These are phyloP conservation scores for Columba janthina DNA, from an alignment of 2,113 vertebrate species.

Conservation along the genomic window DNA sequence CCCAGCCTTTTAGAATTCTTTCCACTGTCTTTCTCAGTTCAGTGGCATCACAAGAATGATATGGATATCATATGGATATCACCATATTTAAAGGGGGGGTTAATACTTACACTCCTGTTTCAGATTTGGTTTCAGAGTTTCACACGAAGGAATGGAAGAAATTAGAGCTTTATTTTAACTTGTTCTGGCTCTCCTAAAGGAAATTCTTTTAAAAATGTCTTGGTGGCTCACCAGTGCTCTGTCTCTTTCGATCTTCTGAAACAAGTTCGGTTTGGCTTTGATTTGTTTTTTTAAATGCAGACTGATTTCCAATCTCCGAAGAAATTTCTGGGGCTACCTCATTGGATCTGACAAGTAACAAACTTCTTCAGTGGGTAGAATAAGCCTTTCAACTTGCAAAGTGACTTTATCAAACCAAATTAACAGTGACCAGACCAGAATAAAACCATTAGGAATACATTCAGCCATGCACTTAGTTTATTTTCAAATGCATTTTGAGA, in stretches of 20 bases:
- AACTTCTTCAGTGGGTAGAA: background rate
- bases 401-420: background rate
- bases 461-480: background rate
- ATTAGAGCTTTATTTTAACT: background rate
- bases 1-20: background rate
- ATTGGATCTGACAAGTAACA: background rate
- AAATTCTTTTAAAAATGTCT: background rate
- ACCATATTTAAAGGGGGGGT: background rate
- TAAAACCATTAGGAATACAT: background rate
- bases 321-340: background rate
- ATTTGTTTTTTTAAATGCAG: background rate
- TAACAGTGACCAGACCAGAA: background rate
- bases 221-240: background rate
- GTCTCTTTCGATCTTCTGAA: background rate
- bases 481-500: background rate
- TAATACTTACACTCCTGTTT: background rate
- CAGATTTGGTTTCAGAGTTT: background rate
- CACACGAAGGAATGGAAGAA: background rate
- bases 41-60: background rate
- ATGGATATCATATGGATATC: accelerated
- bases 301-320: background rate
- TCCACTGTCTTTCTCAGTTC: background rate
- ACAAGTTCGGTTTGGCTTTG: background rate
- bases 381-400: accelerated
- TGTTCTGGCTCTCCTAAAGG: background rate